phyloP scores from a whole-genome alignment of 2,113 vertebrate genomes.

The Heliornis fulica region DNA sequence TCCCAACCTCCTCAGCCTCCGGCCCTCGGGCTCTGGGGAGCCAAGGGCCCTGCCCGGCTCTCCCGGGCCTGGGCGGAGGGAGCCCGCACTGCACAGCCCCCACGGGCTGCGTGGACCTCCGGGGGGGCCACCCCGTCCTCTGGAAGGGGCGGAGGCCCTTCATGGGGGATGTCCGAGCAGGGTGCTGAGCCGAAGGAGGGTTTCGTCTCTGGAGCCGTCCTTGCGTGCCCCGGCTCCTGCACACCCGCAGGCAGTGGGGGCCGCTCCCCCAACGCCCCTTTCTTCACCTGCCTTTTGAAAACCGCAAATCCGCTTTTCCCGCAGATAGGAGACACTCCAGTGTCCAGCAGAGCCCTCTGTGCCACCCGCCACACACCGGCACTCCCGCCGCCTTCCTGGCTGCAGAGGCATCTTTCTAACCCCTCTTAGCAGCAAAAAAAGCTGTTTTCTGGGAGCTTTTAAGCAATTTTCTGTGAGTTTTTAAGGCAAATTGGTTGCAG shows the following conservation, averaged over 20 bases:
- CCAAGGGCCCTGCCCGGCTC: no score
- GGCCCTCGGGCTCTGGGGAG: no score
- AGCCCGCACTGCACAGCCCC: accelerated
- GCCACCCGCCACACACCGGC: no score
- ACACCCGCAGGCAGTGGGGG: accelerated
- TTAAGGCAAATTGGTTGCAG: not conserved
- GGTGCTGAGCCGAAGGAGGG: not conserved
- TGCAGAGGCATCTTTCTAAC: not conserved
- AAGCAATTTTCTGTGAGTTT: not conserved
- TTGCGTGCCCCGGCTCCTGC: accelerated
- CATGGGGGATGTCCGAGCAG: no score
- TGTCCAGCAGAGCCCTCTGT: no score
- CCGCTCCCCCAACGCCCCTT: not conserved
- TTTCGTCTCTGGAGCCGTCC: not conserved
- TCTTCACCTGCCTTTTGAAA: not conserved
- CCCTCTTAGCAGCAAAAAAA: not conserved
- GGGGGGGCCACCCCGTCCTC: not conserved
- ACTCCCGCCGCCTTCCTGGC: not conserved
- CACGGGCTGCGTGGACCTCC: not conserved
- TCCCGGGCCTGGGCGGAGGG: no score
- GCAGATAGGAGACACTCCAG: no score
- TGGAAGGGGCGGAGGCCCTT: not conserved
- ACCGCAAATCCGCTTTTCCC: accelerated
- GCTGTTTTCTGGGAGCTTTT: not conserved
- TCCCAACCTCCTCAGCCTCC: not conserved